A percentile compares a stretch with the other conserved stretches of the same genome.
Evolutionary conservation across 2,888 invertebrate species (phyloP).

Genomic region (Napeogenes inachia): DNA sequence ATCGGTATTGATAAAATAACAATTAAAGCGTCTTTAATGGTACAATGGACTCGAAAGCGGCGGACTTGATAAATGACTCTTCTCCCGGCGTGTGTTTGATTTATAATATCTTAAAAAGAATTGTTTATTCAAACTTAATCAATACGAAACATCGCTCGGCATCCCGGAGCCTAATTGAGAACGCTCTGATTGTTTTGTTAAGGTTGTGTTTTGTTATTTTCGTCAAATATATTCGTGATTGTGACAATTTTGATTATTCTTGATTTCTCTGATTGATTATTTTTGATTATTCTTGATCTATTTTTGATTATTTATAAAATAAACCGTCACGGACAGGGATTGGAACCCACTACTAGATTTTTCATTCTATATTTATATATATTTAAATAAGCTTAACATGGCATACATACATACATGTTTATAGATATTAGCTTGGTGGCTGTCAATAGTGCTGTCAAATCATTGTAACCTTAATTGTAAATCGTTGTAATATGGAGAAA

Average conservation of each 20-base stretch:
- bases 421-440: too few species aligned
- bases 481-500: too few species aligned
- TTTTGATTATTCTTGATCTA: too few species aligned
- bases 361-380: too few species aligned
- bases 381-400: too few species aligned
- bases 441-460: too few species aligned
- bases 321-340: too few species aligned
- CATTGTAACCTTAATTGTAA: too few species aligned
- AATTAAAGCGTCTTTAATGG: constrained; percentile 71
- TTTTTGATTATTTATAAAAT: too few species aligned
- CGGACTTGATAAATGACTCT: constrained; percentile 68
- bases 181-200: constrained; percentile 13
- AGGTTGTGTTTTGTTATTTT: constrained; percentile 8
- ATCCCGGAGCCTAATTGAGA: constrained; percentile 36
- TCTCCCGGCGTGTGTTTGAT: constrained; percentile 70
- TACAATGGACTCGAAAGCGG: constrained; percentile 63
- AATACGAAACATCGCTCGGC: constrained; percentile 65
- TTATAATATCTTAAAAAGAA: constrained; percentile 69
- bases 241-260: background rate
- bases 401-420: too few species aligned
- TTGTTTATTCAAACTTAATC: constrained; percentile 72
- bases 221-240: background rate
- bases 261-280: too few species aligned
- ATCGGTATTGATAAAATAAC: constrained; percentile 73
- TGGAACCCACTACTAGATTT: too few species aligned